Evolutionary conservation across 2,113 vertebrate genomes (phyloP).

Genomic region (Pachypanchax playfairii): DNA sequence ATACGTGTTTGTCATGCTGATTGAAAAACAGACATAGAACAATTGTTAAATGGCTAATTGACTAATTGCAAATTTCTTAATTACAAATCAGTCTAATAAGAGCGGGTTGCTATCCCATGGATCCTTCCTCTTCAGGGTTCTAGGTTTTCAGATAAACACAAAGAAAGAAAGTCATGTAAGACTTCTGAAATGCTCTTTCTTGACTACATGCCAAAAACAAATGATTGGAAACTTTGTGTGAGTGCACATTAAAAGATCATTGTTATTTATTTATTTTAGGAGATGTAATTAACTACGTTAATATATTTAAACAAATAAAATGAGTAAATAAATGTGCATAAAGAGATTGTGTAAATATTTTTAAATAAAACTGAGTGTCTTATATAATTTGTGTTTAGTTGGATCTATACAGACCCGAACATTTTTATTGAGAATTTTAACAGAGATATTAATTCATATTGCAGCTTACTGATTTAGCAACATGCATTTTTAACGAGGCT

Average conservation of each 20-base stretch:
- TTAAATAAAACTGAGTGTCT: background rate
- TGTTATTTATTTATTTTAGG: background rate
- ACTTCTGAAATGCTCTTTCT: background rate
- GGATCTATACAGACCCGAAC: background rate
- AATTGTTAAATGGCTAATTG: background rate
- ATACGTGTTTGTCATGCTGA: background rate
- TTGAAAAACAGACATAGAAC: background rate
- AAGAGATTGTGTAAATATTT: background rate
- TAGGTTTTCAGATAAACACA: no score
- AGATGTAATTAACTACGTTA: no score
- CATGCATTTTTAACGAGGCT: background rate
- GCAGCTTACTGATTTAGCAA: background rate
- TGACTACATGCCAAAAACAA: background rate
- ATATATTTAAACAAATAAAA: no score
- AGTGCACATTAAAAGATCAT: background rate
- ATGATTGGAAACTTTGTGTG: slow-evolving; percentile 28
- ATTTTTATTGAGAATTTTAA: background rate
- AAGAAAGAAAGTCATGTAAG: background rate
- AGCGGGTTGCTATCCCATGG: slow-evolving; percentile 1
- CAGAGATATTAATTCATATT: no score
- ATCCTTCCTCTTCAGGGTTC: no score
- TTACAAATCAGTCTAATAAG: slow-evolving; percentile 5
- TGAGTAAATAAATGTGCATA: no score
- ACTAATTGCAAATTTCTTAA: slow-evolving; percentile 10
- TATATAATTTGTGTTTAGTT: background rate